Conservation (phyloP, 2,888 invertebrate species). For the Graphium colonna region DNA sequence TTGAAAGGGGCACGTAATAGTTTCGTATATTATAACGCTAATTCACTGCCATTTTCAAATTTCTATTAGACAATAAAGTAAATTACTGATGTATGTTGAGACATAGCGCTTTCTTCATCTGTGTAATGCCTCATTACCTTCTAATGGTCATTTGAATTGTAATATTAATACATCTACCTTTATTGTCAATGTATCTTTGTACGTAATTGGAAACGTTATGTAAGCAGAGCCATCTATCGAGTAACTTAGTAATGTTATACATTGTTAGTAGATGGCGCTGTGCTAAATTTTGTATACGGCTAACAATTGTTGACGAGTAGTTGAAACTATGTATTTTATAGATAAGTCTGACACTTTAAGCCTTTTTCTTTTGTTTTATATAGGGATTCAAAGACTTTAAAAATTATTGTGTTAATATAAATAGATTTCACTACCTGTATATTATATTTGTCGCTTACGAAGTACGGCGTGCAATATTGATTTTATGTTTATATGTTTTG, state of each 20-base stretch:
- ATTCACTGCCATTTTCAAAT: slow-evolving; percentile 19
- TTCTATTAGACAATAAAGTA: slow-evolving; percentile 18
- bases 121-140: slow-evolving; percentile 5
- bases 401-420: slow-evolving; percentile 12
- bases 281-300: slow-evolving; percentile 23
- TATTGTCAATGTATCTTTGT: background rate
- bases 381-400: slow-evolving; percentile 14
- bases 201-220: slow-evolving; percentile 5
- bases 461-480: slow-evolving; percentile 38
- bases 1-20: slow-evolving; percentile 8
- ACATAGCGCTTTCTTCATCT: slow-evolving; percentile 12
- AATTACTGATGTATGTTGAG: slow-evolving; percentile 20
- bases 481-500: slow-evolving; percentile 34
- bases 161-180: background rate
- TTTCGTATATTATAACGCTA: background rate
- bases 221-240: slow-evolving; percentile 20
- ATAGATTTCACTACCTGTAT: slow-evolving; percentile 19
- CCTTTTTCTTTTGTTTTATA: slow-evolving; percentile 9
- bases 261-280: slow-evolving; percentile 22
- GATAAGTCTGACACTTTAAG: slow-evolving; percentile 15
- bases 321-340: slow-evolving; percentile 23
- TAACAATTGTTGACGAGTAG: slow-evolving; percentile 22
- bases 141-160: slow-evolving; percentile 12
- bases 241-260: slow-evolving; percentile 16
- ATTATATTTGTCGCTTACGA: slow-evolving; percentile 31